Conservation (phyloP, 2,113 vertebrate genomes). For the Seriola dumerili region DNA sequence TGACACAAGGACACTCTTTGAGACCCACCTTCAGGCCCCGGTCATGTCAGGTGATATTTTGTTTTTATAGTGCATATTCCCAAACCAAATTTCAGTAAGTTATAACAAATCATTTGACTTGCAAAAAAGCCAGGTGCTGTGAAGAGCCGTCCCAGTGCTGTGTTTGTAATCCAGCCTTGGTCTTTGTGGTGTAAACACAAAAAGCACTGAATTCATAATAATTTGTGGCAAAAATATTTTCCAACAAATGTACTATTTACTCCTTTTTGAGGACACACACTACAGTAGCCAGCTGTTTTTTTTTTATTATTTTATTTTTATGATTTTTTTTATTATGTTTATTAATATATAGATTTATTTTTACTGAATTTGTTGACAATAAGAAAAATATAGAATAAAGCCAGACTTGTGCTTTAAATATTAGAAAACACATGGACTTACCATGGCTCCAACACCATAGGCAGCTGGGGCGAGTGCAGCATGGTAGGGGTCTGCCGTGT, state of each 20-base stretch:
- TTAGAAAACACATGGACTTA: constrained; percentile 73
- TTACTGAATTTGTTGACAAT: neutral
- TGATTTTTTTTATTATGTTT: no score
- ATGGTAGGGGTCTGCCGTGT: constrained; percentile 98
- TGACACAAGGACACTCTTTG: neutral
- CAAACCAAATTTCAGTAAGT: neutral
- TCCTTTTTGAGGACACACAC: neutral
- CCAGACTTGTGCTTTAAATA: neutral
- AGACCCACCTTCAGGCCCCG: neutral
- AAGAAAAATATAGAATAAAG: neutral
- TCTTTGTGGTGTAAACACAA: neutral
- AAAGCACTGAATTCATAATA: neutral
- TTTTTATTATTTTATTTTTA: no score
- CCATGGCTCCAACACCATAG: constrained; percentile 99
- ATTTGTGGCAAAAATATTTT: neutral
- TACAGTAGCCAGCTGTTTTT: neutral
- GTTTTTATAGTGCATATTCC: neutral
- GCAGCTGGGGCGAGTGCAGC: constrained; percentile 96
- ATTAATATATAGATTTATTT: no score
- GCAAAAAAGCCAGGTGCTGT: neutral
- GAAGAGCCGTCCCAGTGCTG: no score
- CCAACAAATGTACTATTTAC: neutral
- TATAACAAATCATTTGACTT: neutral
- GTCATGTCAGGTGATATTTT: neutral
- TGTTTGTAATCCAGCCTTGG: neutral